Percentiles rank a stretch among this genome's conserved stretches.
Evolutionary conservation across 1,140 invertebrate species (phyloP).

Genomic region (Trichonephila inaurata): DNA sequence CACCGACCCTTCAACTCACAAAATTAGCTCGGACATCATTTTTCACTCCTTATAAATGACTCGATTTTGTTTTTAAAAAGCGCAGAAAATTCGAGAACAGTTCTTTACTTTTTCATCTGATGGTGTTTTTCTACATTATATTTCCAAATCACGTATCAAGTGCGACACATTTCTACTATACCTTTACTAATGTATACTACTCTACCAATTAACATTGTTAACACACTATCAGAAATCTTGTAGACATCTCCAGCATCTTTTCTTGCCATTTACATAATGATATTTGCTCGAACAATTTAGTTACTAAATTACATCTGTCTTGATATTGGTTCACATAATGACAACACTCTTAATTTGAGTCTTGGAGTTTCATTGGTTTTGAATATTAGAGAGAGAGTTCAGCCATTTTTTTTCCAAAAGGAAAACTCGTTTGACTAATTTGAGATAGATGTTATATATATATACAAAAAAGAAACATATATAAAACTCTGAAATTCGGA

Average conservation of each 20-base stretch:
- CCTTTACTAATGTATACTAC: neutral
- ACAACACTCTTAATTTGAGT: neutral
- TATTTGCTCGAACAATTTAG: neutral
- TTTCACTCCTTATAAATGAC: neutral
- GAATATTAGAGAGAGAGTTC: too few relatives aligned
- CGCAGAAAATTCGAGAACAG: neutral
- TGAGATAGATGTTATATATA: too few relatives aligned
- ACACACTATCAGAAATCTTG: neutral
- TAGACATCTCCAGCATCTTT: neutral
- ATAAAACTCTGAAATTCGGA: too few relatives aligned
- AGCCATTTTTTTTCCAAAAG: too few relatives aligned
- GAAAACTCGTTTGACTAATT: too few relatives aligned
- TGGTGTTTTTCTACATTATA: too few relatives aligned
- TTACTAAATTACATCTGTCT: neutral
- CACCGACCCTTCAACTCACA: too few relatives aligned
- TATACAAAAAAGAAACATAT: too few relatives aligned
- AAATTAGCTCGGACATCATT: neutral
- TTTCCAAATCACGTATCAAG: neutral
- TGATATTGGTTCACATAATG: neutral
- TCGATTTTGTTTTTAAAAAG: neutral
- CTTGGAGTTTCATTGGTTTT: too few relatives aligned
- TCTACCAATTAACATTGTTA: neutral
- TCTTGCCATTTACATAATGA: neutral
- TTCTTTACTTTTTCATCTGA: neutral
- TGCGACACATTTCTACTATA: neutral